phyloP scores from a whole-genome alignment of 2,888 invertebrate species.

The Thecocarcelia acutangulata region DNA sequence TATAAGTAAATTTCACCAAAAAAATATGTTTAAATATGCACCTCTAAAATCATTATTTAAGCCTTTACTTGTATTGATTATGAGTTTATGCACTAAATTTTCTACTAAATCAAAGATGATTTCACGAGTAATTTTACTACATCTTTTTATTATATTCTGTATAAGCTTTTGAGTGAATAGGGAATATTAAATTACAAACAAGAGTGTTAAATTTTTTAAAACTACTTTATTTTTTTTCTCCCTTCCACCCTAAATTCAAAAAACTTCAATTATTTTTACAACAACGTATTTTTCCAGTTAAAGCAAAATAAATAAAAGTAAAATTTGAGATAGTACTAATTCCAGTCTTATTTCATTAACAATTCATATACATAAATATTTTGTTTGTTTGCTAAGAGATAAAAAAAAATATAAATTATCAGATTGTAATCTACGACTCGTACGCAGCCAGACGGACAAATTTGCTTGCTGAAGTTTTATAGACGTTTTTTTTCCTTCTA shows the following conservation, averaged over 20 bases:
- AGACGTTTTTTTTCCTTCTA: neutral
- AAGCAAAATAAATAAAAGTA: slow-evolving; percentile 7
- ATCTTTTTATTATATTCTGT: too few relatives aligned
- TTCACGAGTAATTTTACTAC: too few relatives aligned
- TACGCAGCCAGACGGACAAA: slow-evolving; percentile 11
- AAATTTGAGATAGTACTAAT: slow-evolving; percentile 14
- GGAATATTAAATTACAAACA: too few relatives aligned
- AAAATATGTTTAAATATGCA: too few relatives aligned
- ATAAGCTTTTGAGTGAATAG: too few relatives aligned
- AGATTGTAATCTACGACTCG: slow-evolving; percentile 31
- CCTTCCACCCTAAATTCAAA: too few relatives aligned
- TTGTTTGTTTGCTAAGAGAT: slow-evolving; percentile 24
- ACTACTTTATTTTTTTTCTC: slow-evolving; percentile 10
- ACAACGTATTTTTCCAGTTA: slow-evolving; percentile 4
- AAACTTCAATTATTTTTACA: neutral
- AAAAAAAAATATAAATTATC: slow-evolving; percentile 40
- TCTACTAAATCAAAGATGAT: too few relatives aligned
- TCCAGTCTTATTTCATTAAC: slow-evolving; percentile 36
- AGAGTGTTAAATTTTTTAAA: too few relatives aligned
- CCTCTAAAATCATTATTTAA: too few relatives aligned
- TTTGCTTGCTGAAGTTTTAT: neutral
- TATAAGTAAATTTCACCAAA: too few relatives aligned
- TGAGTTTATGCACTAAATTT: too few relatives aligned
- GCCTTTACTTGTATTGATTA: too few relatives aligned
- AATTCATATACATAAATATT: slow-evolving; percentile 34